Conservation (phyloP, 2,888 invertebrate species). For the Lissonota sp. region DNA sequence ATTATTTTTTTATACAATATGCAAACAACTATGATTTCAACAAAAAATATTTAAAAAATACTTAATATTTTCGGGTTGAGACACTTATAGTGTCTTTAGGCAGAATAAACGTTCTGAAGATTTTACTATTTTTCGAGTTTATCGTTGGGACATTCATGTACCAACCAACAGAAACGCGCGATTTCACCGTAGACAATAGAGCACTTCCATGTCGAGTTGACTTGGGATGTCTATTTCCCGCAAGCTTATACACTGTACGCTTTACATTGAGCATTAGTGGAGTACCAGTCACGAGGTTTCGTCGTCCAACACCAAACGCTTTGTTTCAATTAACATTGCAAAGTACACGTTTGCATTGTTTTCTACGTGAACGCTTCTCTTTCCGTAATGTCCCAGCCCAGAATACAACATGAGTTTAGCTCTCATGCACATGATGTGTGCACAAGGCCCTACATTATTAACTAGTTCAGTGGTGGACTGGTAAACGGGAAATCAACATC, state of each 20-base stretch:
- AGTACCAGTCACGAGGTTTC: constrained; percentile 30
- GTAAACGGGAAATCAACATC: background rate
- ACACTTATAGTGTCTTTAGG: background rate
- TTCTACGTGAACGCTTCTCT: constrained; percentile 12
- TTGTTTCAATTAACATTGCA: constrained; percentile 55
- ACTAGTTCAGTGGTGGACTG: background rate
- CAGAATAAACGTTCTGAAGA: no score
- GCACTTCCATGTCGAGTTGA: constrained; percentile 2
- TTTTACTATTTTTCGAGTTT: constrained; percentile 33
- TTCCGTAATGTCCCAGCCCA: no score
- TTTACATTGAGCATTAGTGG: background rate
- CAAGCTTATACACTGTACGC: background rate
- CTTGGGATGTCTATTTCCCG: no score
- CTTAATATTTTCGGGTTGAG: no score
- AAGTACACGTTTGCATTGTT: constrained; percentile 26
- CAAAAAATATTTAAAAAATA: no score
- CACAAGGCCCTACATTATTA: background rate
- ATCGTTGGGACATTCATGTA: constrained; percentile 34
- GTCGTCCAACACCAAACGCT: constrained; percentile 38
- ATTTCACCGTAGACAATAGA: constrained; percentile 42
- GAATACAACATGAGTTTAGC: no score
- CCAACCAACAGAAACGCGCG: constrained; percentile 32
- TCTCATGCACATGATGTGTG: no score
- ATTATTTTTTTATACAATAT: no score
- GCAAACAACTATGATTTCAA: no score